A percentile compares a stretch with the other conserved stretches of the same genome.
Evolutionary conservation across 2,888 invertebrate species (phyloP).

Genomic region (Noctua comes): DNA sequence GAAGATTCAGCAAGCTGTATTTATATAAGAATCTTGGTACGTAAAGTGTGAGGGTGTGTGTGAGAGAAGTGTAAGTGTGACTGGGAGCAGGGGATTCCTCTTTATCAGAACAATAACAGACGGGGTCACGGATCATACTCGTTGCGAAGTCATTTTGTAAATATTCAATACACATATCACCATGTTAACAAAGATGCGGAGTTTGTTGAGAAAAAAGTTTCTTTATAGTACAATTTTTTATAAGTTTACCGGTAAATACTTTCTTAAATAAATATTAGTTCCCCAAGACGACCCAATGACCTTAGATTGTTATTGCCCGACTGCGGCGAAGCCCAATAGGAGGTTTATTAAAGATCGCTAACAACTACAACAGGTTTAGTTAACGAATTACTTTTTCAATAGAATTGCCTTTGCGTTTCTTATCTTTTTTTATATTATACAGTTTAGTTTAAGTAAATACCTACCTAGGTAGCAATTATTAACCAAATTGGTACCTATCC

Average conservation of each 20-base stretch:
- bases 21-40: conserved; percentile 43
- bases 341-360: background rate
- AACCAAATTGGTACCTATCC: background rate
- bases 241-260: background rate
- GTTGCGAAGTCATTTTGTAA: conserved; percentile 25
- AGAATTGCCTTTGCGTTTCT: background rate
- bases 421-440: background rate
- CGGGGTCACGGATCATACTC: conserved; percentile 46
- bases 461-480: background rate
- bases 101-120: conserved; percentile 48
- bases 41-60: conserved; percentile 3
- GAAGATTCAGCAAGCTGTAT: conserved; percentile 12
- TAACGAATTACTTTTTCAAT: background rate
- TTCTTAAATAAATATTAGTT: too few species aligned
- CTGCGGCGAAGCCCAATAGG: background rate
- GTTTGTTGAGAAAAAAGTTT: background rate
- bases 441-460: background rate
- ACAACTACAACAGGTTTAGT: background rate
- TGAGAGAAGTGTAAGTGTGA: background rate
- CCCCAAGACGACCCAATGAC: too few species aligned
- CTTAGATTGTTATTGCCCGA: background rate
- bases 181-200: conserved; percentile 7
- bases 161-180: background rate
- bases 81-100: conserved; percentile 61
- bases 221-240: background rate